phyloP scores from a whole-genome alignment of 2,888 invertebrate species.

The Iphiclides podalirius region DNA sequence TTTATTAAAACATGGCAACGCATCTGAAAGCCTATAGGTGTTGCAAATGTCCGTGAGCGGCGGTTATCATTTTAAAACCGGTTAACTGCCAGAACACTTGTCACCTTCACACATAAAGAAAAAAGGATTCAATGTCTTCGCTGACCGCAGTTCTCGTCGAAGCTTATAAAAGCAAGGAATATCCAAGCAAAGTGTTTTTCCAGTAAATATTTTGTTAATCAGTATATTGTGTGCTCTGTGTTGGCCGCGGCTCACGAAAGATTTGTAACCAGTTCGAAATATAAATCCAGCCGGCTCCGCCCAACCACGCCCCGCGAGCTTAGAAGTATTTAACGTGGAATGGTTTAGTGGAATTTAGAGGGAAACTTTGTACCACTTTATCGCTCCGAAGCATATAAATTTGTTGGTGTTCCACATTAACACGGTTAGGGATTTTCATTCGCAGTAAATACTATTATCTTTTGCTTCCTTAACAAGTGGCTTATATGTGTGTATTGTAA shows the following conservation, averaged over 20 bases:
- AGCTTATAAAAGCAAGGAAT: too few relatives aligned
- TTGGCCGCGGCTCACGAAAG: slow-evolving; percentile 36
- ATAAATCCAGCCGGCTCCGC: slow-evolving; percentile 33
- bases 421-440: slow-evolving; percentile 22
- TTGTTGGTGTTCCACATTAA: slow-evolving; percentile 25
- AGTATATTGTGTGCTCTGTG: slow-evolving; percentile 35
- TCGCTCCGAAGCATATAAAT: slow-evolving; percentile 34
- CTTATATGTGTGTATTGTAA: slow-evolving; percentile 2
- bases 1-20: too few relatives aligned
- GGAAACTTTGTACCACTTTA: slow-evolving; percentile 30
- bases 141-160: too few relatives aligned
- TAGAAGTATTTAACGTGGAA: slow-evolving; percentile 29
- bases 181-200: too few relatives aligned
- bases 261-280: slow-evolving; percentile 36
- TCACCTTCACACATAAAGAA: too few relatives aligned
- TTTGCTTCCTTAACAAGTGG: not conserved
- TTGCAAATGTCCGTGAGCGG: too few relatives aligned
- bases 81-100: too few relatives aligned
- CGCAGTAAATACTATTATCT: slow-evolving; percentile 15
- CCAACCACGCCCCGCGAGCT: slow-evolving; percentile 30
- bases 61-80: too few relatives aligned
- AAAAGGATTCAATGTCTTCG: too few relatives aligned
- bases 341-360: slow-evolving; percentile 30
- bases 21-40: too few relatives aligned
- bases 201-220: slow-evolving; percentile 32